Evolutionary conservation across 2,888 invertebrate genomes (phyloP).

Genomic region (Xylophagus ater): DNA sequence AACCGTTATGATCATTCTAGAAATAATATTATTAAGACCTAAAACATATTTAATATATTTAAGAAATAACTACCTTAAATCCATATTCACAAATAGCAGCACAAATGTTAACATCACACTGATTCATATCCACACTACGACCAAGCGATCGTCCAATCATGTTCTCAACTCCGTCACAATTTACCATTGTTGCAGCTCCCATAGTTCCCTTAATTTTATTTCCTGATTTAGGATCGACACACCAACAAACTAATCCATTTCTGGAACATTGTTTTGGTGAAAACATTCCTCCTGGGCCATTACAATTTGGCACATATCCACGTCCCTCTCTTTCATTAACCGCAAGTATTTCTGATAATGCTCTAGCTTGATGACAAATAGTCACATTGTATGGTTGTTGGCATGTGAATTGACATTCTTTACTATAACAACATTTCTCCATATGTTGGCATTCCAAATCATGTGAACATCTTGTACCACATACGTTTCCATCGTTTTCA

Average conservation of each 20-base stretch:
- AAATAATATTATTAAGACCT: conserved; percentile 3
- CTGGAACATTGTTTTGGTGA: conserved; percentile 67
- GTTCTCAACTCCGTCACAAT: conserved; percentile 45
- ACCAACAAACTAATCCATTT: conserved; percentile 81
- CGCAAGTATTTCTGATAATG: conserved; percentile 63
- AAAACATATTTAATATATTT: not conserved
- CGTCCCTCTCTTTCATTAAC: conserved; percentile 68
- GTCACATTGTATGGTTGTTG: conserved; percentile 64
- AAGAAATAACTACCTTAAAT: conserved; percentile 48
- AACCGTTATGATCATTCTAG: conserved; percentile 47
- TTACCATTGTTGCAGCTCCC: conserved; percentile 60
- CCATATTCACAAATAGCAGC: conserved; percentile 78
- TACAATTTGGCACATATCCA: conserved; percentile 76
- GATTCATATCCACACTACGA: conserved; percentile 40
- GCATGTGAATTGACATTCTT: conserved; percentile 63
- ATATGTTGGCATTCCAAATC: conserved; percentile 73
- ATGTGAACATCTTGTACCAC: conserved; percentile 59
- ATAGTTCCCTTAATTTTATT: conserved; percentile 68
- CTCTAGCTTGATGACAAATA: conserved; percentile 64
- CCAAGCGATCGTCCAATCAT: conserved; percentile 36
- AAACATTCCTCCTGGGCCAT: conserved; percentile 55
- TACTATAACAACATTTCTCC: conserved; percentile 70
- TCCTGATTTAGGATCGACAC: conserved; percentile 62
- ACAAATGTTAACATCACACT: conserved; percentile 62
- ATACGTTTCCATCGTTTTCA: conserved; percentile 38